Evolutionary conservation across 2,113 vertebrate species (phyloP), one percentile per base, ranked within the genome.

Genomic region (Phyllostomus hastatus): DNA sequence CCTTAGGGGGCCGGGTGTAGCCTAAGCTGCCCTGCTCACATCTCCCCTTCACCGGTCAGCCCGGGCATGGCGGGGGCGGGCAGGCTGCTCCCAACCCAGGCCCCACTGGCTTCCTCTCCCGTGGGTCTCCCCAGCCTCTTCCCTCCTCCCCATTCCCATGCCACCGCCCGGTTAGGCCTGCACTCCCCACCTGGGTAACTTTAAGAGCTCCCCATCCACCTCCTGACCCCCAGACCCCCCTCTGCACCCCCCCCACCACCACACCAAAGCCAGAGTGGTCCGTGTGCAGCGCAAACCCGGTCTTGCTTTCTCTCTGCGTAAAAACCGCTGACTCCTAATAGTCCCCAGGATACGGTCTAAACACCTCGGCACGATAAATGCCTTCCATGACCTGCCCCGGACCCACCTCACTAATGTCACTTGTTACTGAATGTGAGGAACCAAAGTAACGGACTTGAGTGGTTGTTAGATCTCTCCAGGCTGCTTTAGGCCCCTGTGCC

Each of bases 111-210:
- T 81, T n/a, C 31, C 7, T 10, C 15, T 64, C 46, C 54, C 4
- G 0, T 0, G 4, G 1, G 8, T 19, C 48, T 70, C 43, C 17
- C 15, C 7, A 26, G 46, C 31, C 43, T 57, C 3, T 7, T 19
- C 43, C 19, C 28, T 64, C 41, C 66, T n/a, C 31, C 54, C 57
- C 26, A 5, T 10, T 33, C 9, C 35, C 80, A 12, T 61, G 61
- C 54, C 73, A 33, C 20, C 22, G 59, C 64, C 80, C 28, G 22
- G n/a, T 2, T 14, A 67, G 66, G 70, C 61, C 46, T 46, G 15
- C 1, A 10, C 43, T 31, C 69, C 38, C 38, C 17, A 26, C 10
- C 31, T 52, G 38, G 59, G 24, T 46, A 33, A 46, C 43, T 80
- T 69, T 22, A 69, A 52, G 26, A 54, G 73, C 43, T 94, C 46